Evolutionary conservation across 2,113 vertebrate genomes (phyloP).

Genomic region (Heloderma charlesbogerti): DNA sequence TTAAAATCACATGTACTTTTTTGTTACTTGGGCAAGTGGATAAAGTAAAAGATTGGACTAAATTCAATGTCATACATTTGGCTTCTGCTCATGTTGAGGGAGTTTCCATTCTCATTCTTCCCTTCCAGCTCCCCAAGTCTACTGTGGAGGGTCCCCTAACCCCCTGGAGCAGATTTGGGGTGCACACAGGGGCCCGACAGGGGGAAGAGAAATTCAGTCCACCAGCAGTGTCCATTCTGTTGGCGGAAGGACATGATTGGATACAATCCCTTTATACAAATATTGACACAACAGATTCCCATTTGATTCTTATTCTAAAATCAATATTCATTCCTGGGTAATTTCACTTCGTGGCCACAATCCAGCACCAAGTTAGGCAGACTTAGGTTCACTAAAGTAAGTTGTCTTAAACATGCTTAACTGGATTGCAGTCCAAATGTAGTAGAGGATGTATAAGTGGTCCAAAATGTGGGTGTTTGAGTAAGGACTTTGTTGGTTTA

Average conservation of each 20-base stretch:
- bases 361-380: not conserved
- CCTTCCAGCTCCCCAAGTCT: too few relatives aligned
- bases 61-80: too few relatives aligned
- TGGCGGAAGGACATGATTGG: too few relatives aligned
- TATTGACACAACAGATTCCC: not conserved
- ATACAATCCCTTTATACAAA: not conserved
- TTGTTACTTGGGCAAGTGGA: not conserved
- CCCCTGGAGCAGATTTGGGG: too few relatives aligned
- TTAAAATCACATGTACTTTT: too few relatives aligned
- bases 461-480: not conserved
- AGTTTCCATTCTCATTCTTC: too few relatives aligned
- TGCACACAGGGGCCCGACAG: too few relatives aligned
- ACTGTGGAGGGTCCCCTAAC: too few relatives aligned
- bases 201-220: too few relatives aligned
- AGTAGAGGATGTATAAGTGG: not conserved
- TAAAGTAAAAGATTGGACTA: too few relatives aligned
- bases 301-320: not conserved
- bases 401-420: not conserved
- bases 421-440: not conserved
- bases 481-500: not conserved
- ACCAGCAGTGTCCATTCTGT: too few relatives aligned
- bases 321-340: not conserved
- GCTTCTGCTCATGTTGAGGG: too few relatives aligned
- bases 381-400: not conserved
- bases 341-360: not conserved